phyloP scores from a whole-genome alignment of 2,888 invertebrate species.

The Zaprionus bogoriensis region DNA sequence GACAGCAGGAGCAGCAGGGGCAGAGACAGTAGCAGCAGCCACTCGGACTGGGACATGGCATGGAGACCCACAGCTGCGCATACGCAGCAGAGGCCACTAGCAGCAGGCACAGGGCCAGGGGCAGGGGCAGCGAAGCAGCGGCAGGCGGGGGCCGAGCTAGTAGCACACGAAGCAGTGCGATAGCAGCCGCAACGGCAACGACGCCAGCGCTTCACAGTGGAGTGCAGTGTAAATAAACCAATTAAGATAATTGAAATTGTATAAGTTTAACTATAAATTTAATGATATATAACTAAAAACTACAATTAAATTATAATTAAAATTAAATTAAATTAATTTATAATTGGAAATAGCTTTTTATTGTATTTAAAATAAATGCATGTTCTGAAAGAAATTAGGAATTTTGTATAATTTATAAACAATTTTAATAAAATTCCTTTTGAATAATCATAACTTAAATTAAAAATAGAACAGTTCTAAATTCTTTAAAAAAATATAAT shows the following conservation, averaged over 20 bases:
- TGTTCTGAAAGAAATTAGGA: neutral
- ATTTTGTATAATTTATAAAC: neutral
- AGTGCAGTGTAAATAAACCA: neutral
- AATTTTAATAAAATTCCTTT: too few species aligned
- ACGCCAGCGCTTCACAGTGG: slow-evolving; percentile 32
- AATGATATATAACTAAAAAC: neutral
- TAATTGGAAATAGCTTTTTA: too few species aligned
- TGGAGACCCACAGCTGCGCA: slow-evolving; percentile 55
- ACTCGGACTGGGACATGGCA: slow-evolving; percentile 8
- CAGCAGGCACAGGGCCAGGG: slow-evolving; percentile 27
- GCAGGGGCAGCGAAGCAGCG: slow-evolving; percentile 18
- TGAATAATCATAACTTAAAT: neutral
- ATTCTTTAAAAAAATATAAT: too few species aligned
- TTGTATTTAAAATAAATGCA: neutral
- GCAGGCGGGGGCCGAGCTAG: slow-evolving; percentile 9
- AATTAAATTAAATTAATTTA: neutral
- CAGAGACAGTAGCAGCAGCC: slow-evolving; percentile 14
- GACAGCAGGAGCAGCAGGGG: slow-evolving; percentile 23
- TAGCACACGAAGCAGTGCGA: slow-evolving; percentile 36
- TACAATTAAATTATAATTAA: neutral
- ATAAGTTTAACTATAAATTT: neutral
- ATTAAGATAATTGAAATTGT: neutral
- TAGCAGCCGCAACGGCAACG: slow-evolving; percentile 40
- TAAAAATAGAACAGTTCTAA: too few species aligned
- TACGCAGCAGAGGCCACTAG: slow-evolving; percentile 48